A percentile compares a stretch with the other conserved stretches of the same genome.
Conservation (phyloP, 2,113 vertebrate genomes). For the Polypterus senegalus region DNA sequence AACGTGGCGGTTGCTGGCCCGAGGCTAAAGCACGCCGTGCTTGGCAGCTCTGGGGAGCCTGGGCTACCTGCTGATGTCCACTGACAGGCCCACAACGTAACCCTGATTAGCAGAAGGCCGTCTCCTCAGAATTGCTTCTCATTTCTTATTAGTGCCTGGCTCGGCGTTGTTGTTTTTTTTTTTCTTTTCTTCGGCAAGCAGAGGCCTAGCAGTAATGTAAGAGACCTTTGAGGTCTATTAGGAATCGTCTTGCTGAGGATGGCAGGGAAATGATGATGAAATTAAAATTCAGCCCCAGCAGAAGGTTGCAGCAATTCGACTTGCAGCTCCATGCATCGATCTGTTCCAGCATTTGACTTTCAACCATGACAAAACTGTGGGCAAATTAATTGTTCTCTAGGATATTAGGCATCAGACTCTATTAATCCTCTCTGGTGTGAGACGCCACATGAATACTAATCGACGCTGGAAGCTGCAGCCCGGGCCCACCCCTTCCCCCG, state of each 20-base stretch:
- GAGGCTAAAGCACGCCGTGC: too few relatives aligned
- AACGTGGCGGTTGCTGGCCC: too few relatives aligned
- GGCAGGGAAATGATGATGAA: slow-evolving; percentile 75
- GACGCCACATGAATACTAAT: slow-evolving; percentile 92
- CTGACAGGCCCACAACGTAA: too few relatives aligned
- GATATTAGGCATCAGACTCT: slow-evolving; percentile 99
- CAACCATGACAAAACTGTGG: slow-evolving; percentile 99
- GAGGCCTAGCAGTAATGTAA: slow-evolving; percentile 33
- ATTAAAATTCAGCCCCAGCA: slow-evolving; percentile 91
- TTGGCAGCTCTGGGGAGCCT: too few relatives aligned
- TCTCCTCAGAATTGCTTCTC: background rate
- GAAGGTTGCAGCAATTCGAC: slow-evolving; percentile 79
- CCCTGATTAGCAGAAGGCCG: background rate
- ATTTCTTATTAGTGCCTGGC: slow-evolving; percentile 24
- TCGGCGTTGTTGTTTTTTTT: slow-evolving; percentile 29
- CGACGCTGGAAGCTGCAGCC: slow-evolving; percentile 56
- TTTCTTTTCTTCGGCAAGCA: slow-evolving; percentile 19
- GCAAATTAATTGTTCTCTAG: slow-evolving; percentile 99
- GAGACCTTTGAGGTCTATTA: slow-evolving; percentile 55
- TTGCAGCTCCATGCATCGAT: slow-evolving; percentile 87
- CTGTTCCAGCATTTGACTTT: slow-evolving; percentile 99
- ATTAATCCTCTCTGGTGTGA: slow-evolving; percentile 97
- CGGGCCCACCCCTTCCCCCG: slow-evolving; percentile 36
- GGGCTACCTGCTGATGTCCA: too few relatives aligned
- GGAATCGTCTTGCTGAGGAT: slow-evolving; percentile 57